Evolutionary conservation across 2,113 vertebrate genomes (phyloP).

Genomic region (Beaufortia kweichowensis): DNA sequence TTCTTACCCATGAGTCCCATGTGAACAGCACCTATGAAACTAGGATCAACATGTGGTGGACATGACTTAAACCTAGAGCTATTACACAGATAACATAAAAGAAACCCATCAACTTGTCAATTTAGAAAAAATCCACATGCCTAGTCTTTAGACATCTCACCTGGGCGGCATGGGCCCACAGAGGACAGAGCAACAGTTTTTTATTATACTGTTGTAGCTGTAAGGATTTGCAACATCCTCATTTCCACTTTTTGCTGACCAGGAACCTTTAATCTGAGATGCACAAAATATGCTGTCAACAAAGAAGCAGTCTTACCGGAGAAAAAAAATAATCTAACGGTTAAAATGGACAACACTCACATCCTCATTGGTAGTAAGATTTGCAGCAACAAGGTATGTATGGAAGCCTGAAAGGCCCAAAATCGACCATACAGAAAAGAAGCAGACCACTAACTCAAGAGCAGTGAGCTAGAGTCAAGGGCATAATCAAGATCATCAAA

Average conservation of each 20-base stretch:
- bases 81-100: no score
- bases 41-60: no score
- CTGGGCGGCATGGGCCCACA: conserved; percentile 93
- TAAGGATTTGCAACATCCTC: conserved; percentile 88
- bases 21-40: no score
- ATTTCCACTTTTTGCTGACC: conserved; percentile 87
- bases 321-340: background rate
- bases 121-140: no score
- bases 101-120: no score
- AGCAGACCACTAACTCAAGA: conserved; percentile 92
- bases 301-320: background rate
- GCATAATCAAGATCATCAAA: conserved; percentile 35
- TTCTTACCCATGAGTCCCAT: no score
- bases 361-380: conserved; percentile 94
- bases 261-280: conserved; percentile 92
- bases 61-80: no score
- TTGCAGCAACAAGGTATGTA: conserved; percentile 93
- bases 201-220: conserved; percentile 88
- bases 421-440: conserved; percentile 98
- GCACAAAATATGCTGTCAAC: background rate
- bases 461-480: conserved; percentile 85
- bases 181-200: conserved; percentile 91
- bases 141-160: conserved; percentile 60
- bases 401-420: conserved; percentile 98
- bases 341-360: conserved; percentile 76